A percentile compares a stretch with the other conserved stretches of the same genome.
phyloP scores from a whole-genome alignment of 2,888 invertebrate genomes.

The Nowickia ferox region DNA sequence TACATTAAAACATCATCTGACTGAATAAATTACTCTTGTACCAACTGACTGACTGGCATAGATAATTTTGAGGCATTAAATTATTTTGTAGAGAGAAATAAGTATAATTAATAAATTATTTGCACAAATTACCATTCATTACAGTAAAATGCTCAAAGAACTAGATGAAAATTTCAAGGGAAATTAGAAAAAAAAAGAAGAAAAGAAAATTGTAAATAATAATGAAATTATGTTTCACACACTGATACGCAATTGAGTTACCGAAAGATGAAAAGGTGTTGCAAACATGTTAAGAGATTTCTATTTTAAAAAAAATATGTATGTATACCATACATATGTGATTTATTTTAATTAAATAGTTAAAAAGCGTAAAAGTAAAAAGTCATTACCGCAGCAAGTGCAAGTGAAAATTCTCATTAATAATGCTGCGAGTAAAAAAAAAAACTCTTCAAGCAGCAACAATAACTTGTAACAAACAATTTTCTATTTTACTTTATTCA shows the following conservation, averaged over 20 bases:
- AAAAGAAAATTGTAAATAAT: neutral
- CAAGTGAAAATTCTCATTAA: constrained; percentile 61
- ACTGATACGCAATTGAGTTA: constrained; percentile 21
- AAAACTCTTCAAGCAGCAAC: constrained; percentile 3
- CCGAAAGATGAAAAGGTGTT: neutral
- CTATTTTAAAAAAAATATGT: neutral
- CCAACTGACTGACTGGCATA: constrained; percentile 32
- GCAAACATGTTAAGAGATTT: neutral
- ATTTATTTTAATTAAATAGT: constrained; percentile 15
- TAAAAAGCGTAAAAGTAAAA: constrained; percentile 70
- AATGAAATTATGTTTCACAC: constrained; percentile 35
- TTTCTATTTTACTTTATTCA: neutral
- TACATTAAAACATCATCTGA: constrained; percentile 10
- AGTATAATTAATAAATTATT: constrained; percentile 57
- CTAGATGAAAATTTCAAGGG: constrained; percentile 10
- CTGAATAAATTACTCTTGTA: neutral
- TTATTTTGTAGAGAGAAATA: constrained; percentile 32
- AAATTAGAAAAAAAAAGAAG: neutral
- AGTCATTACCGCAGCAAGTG: constrained; percentile 66
- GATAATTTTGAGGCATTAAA: constrained; percentile 46
- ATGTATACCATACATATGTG: neutral
- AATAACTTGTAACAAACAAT: constrained; percentile 4
- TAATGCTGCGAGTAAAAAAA: neutral
- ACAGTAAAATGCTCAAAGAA: constrained; percentile 32
- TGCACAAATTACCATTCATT: constrained; percentile 64